These are phyloP conservation scores for Rotaria socialis DNA, from an alignment of 2,888 invertebrate species.

Conservation along the genomic window DNA sequence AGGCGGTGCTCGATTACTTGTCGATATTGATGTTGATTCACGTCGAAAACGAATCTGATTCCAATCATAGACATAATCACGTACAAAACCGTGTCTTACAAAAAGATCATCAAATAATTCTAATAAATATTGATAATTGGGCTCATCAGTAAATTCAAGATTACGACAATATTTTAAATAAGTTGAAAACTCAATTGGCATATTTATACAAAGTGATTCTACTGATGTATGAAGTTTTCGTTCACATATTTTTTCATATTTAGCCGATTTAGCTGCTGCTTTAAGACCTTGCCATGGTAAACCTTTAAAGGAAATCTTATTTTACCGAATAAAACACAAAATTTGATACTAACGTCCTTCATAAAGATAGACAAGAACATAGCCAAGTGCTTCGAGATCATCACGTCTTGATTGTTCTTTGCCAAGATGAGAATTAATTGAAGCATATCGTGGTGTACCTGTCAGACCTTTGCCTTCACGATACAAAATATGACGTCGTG, in stretches of 20 bases:
- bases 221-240: conserved; percentile 45
- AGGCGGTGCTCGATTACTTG: neutral
- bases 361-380: conserved; percentile 99
- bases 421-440: conserved; percentile 97
- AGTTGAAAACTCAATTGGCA: conserved; percentile 48
- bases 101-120: conserved; percentile 31
- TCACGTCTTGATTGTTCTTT: conserved; percentile 96
- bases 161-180: conserved; percentile 47
- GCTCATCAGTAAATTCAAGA: conserved; percentile 46
- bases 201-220: conserved; percentile 47
- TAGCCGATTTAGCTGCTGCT: conserved; percentile 64
- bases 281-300: conserved; percentile 99
- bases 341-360: conserved; percentile 65
- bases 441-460: conserved; percentile 74
- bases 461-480: conserved; percentile 64
- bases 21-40: neutral
- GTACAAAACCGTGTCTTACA: neutral
- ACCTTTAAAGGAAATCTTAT: conserved; percentile 60
- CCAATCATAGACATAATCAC: conserved; percentile 26
- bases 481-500: conserved; percentile 85
- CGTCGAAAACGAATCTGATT: conserved; percentile 18
- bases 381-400: conserved; percentile 94
- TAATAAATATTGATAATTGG: conserved; percentile 42
- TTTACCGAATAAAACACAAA: too few relatives aligned
- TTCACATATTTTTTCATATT: conserved; percentile 47